These are phyloP conservation scores for Lithophane leautieri DNA, from an alignment of 2,888 invertebrate species.

Conservation along the genomic window DNA sequence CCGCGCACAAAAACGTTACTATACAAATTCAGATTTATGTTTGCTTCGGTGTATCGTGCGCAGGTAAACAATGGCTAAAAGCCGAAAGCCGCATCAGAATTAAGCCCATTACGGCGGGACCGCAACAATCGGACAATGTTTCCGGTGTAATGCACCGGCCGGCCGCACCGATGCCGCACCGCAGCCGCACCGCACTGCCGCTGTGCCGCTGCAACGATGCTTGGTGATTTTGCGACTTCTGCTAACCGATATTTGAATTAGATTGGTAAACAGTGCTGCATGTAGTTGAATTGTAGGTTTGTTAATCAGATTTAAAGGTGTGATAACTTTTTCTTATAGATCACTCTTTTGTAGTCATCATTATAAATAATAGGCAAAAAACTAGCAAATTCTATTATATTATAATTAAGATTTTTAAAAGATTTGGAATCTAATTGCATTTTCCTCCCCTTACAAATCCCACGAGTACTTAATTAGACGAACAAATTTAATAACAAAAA, in stretches of 20 bases:
- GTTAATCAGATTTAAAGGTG: background rate
- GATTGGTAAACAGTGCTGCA: constrained; percentile 19
- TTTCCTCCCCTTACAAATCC: background rate
- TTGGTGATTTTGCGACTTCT: constrained; percentile 63
- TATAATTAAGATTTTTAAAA: too few species aligned
- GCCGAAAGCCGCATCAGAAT: constrained; percentile 88
- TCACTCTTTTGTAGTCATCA: background rate
- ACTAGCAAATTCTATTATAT: too few species aligned
- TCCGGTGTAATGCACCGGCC: constrained; percentile 82
- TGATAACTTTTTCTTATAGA: rapidly evolving
- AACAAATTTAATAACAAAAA: background rate
- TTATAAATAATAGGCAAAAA: too few species aligned
- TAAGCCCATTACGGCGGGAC: constrained; percentile 86
- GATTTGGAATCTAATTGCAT: background rate
- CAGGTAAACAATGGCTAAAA: constrained; percentile 89
- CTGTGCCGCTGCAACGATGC: constrained; percentile 41
- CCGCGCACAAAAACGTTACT: constrained; percentile 60
- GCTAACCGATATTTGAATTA: constrained; percentile 58
- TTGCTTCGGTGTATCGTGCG: constrained; percentile 66
- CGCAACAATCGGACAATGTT: constrained; percentile 83
- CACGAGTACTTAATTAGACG: background rate
- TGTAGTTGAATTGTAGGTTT: constrained; percentile 2
- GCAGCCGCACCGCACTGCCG: constrained; percentile 34
- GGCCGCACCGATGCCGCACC: constrained; percentile 58
- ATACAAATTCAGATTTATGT: constrained; percentile 67